These are phyloP conservation scores for Parambassis ranga DNA, from an alignment of 2,797 vertebrate species.

Conservation along the genomic window DNA sequence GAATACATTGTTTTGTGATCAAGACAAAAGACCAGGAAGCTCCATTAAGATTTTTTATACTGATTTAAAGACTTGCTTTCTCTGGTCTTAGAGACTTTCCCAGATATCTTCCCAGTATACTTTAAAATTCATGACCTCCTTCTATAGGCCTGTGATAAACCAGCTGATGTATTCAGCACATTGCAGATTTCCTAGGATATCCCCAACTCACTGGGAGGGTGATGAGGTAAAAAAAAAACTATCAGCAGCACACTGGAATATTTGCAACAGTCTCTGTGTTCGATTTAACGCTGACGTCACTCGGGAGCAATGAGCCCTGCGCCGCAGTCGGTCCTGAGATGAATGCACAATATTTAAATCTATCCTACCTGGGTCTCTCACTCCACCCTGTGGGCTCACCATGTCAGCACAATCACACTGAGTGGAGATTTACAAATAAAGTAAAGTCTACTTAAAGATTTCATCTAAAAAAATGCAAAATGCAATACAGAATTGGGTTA, in stretches of 20 bases:
- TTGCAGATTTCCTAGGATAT: slow-evolving; percentile 56
- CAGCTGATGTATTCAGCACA: slow-evolving; percentile 35
- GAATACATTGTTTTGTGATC: neutral
- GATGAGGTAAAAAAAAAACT: slow-evolving; percentile 3
- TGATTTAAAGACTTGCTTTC: no score
- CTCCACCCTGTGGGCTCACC: slow-evolving; percentile 77
- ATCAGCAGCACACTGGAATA: slow-evolving; percentile 34
- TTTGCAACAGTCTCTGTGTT: slow-evolving; percentile 51
- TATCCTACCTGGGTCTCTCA: slow-evolving; percentile 75
- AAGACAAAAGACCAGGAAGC: no score
- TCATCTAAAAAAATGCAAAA: no score
- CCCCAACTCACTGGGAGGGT: slow-evolving; percentile 24
- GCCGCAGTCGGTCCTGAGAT: slow-evolving; percentile 84
- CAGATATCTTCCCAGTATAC: no score
- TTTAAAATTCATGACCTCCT: slow-evolving; percentile 19
- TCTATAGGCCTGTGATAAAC: slow-evolving; percentile 23
- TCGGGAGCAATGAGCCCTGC: slow-evolving; percentile 62
- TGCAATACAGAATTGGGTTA: no score
- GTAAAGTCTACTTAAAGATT: no score
- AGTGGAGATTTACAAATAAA: slow-evolving; percentile 5
- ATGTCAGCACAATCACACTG: slow-evolving; percentile 58
- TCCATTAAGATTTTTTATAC: no score
- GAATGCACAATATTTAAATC: slow-evolving; percentile 84
- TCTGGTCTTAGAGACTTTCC: no score
- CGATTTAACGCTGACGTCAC: slow-evolving; percentile 78